Percentiles rank a stretch among this genome's conserved stretches.
phyloP scores from a whole-genome alignment of 2,113 vertebrate species.

The Rhinolophus ferrumequinum region DNA sequence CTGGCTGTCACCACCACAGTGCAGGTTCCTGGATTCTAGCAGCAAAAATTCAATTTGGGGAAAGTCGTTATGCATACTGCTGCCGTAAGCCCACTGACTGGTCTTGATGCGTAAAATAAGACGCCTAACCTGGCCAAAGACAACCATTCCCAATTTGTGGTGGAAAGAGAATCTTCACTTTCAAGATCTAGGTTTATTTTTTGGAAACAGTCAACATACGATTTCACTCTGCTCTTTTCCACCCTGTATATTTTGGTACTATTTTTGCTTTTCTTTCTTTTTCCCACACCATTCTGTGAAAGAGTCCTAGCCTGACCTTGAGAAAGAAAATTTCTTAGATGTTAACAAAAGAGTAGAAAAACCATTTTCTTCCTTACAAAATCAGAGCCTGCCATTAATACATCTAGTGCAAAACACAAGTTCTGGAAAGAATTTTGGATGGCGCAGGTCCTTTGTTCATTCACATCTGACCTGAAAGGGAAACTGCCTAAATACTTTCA shows the following conservation, averaged over 20 bases:
- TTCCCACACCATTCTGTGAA: not conserved
- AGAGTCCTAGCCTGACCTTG: not conserved
- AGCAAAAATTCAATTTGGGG: not conserved
- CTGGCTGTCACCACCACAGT: not conserved
- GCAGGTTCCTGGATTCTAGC: not conserved
- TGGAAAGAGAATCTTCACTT: not conserved
- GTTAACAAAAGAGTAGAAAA: conserved; percentile 6
- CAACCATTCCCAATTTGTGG: not conserved
- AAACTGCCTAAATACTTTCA: not conserved
- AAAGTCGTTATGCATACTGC: not conserved
- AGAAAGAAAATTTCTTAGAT: not conserved
- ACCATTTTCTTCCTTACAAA: not conserved
- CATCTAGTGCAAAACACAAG: not conserved
- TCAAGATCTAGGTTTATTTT: not conserved
- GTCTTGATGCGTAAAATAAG: not conserved
- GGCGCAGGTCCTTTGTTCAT: not conserved
- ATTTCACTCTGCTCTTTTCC: not conserved
- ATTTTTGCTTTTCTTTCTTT: not conserved
- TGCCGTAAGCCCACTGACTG: not conserved
- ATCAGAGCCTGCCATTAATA: not conserved
- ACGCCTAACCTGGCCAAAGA: not conserved
- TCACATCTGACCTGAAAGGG: not conserved
- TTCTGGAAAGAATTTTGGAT: not conserved
- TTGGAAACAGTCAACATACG: not conserved
- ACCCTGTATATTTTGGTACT: not conserved